Base-by-base conservation (phyloP, 2,113 vertebrate genomes). In the Urocynchramus pylzowi region DNA sequence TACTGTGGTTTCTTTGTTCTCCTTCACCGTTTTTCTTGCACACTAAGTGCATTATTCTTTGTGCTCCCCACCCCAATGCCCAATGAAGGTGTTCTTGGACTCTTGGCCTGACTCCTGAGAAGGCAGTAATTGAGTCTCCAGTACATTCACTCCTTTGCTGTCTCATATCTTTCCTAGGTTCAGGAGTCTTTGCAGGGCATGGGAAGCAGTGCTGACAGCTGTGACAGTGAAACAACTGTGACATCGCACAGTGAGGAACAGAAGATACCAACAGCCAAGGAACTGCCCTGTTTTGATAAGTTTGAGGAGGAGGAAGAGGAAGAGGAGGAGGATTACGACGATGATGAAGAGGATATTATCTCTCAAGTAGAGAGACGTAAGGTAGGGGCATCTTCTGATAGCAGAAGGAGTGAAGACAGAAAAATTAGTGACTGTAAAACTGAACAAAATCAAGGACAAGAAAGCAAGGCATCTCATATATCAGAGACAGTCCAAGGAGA, bases 171-270 rank as follows among this genome's bases (percentile, higher is more conserved):
- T 53, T 84, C 47, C 12, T 89, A 99, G 99, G 98, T 98, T 82
- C 99, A 99, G 61, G 99, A 99, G 37, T 93, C 98, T 42, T 91
- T 98, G 97, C 98, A 98, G 54, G 98, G 98, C 69, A 98, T 98
- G 98, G 98, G 98, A 79, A 98, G 98, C 68, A 99, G 99, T 33
- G 98, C 98, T 60, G 99, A 99, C 95, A 99, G 99, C 84, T 99
- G 99, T 96, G 99, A 99, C 97, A 99, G 99, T 35, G 99, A 99
- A 96, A 99, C 98, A 33, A 99, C 99, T 0, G 98, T 99, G 81
- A 99, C 98, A 0, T 99, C 99, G 0, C 98, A 98, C 45, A 98
- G 98, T 17, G 99, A 98, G 63, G 99, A 99, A 30, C 96, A 98
- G 60, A 95, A 95, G 92, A 99, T 98, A 16, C 98, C 98, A 0